Conservation (phyloP, 1,140 invertebrate species). For the Wasmannia auropunctata region DNA sequence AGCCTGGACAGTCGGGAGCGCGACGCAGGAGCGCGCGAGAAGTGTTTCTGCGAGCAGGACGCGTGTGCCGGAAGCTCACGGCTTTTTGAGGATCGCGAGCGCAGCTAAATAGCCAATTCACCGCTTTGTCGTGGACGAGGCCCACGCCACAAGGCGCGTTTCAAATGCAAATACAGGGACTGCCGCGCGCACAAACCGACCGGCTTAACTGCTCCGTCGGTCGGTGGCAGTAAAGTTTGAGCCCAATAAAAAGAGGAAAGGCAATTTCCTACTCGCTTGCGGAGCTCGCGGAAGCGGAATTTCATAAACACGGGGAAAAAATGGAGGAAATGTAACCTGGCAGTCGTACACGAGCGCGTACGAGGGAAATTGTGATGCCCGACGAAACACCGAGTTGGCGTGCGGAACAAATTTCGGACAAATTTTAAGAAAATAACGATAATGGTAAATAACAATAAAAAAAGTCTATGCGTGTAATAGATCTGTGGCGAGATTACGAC, state of each 20-base stretch:
- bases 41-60: slow-evolving; percentile 1
- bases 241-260: slow-evolving; percentile 65
- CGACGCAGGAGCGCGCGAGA: neutral
- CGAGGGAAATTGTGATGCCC: slow-evolving; percentile 1
- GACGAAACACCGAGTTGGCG: neutral
- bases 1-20: neutral
- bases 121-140: slow-evolving; percentile 56
- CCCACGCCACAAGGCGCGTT: slow-evolving; percentile 46
- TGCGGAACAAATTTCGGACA: neutral
- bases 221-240: slow-evolving; percentile 49
- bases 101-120: slow-evolving; percentile 60
- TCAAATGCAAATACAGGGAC: slow-evolving; percentile 52
- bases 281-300: slow-evolving; percentile 32
- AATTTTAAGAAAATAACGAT: neutral
- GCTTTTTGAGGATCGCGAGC: slow-evolving; percentile 28
- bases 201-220: slow-evolving; percentile 49
- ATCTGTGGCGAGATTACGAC: neutral
- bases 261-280: slow-evolving; percentile 44
- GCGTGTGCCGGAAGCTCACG: slow-evolving; percentile 29
- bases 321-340: slow-evolving; percentile 17
- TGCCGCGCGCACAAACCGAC: slow-evolving; percentile 50
- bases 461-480: neutral
- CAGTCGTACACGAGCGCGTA: neutral
- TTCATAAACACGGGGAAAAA: slow-evolving; percentile 37
- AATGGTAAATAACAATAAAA: neutral